A percentile compares a stretch with the other conserved stretches of the same genome.
These are phyloP conservation scores for Danio jaintianensis DNA, from an alignment of 2,797 vertebrate genomes.

Conservation along the genomic window DNA sequence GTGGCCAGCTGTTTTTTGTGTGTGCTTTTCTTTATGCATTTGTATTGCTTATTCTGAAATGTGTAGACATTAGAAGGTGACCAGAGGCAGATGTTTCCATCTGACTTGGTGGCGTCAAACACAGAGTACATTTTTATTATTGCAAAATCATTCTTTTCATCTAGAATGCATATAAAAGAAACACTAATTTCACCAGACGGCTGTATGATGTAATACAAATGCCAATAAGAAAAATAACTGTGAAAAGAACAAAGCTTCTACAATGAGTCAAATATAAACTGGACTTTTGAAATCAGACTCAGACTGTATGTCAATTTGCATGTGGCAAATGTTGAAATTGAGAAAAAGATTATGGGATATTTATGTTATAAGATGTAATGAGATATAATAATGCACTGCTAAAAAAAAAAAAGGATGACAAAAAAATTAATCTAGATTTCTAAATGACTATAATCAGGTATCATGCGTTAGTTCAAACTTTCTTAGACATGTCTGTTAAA, in stretches of 20 bases:
- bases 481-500: not conserved
- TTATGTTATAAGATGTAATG: too few relatives aligned
- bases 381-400: too few relatives aligned
- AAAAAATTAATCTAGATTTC: not conserved
- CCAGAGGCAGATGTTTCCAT: not conserved
- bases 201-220: not conserved
- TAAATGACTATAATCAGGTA: not conserved
- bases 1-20: not conserved
- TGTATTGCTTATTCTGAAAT: not conserved
- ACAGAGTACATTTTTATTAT: slow-evolving; percentile 3
- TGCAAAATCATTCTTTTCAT: not conserved
- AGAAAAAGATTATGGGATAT: not conserved
- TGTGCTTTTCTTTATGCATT: too few relatives aligned
- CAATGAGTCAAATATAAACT: slow-evolving; percentile 7
- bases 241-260: not conserved
- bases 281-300: slow-evolving; percentile 5
- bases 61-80: not conserved
- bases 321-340: not conserved
- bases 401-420: not conserved
- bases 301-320: not conserved
- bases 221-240: not conserved
- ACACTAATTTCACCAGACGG: not conserved
- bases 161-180: not conserved
- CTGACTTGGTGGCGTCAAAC: not conserved
- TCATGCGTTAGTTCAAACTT: not conserved